phyloP scores from a whole-genome alignment of 2,888 invertebrate genomes.

The Eudemis profundana region DNA sequence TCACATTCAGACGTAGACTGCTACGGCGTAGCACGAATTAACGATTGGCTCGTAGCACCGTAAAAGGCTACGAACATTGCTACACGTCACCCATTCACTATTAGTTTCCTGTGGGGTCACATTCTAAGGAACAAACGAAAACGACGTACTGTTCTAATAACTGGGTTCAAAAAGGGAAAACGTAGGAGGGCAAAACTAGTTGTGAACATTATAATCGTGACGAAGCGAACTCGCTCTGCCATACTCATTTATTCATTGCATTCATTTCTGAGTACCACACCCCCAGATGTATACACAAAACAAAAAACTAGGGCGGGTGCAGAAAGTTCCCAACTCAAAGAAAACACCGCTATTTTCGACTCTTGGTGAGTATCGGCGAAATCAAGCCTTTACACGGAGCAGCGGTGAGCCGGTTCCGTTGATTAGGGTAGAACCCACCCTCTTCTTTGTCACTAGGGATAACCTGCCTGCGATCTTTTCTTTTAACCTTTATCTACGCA shows the following conservation, averaged over 20 bases:
- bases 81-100: neutral
- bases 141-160: neutral
- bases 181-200: neutral
- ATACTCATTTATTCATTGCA: neutral
- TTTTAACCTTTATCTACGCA: neutral
- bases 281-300: neutral
- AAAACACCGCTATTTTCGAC: neutral
- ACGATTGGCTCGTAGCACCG: neutral
- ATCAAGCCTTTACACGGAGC: slow-evolving; percentile 12
- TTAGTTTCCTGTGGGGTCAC: neutral
- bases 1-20: slow-evolving; percentile 8
- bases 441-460: slow-evolving; percentile 30
- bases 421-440: slow-evolving; percentile 35
- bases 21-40: slow-evolving; percentile 23
- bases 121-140: neutral
- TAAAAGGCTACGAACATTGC: neutral
- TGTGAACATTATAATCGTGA: neutral
- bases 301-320: neutral
- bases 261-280: neutral
- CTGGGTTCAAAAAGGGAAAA: neutral
- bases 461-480: slow-evolving; percentile 10
- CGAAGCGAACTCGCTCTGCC: neutral
- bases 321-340: slow-evolving; percentile 1
- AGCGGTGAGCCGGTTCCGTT: neutral
- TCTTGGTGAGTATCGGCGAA: slow-evolving; percentile 2